Conservation (phyloP, 2,888 invertebrate genomes). For the Sinentomon sp. region DNA sequence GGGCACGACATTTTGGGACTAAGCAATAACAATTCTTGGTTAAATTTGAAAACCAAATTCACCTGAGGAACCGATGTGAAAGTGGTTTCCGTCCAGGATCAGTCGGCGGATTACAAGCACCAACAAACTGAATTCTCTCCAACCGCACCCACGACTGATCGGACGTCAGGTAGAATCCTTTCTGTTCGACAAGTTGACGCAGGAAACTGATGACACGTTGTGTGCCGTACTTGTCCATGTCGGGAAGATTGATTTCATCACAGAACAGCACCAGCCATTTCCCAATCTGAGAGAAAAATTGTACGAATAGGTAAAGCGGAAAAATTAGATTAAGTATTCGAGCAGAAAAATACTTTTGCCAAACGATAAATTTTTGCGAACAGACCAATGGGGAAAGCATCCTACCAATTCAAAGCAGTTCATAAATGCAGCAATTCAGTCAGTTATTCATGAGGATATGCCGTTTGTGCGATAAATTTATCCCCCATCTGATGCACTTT, state of each 20-base stretch:
- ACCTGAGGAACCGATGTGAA: constrained; percentile 44
- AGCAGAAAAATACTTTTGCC: constrained; percentile 1
- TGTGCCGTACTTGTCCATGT: constrained; percentile 91
- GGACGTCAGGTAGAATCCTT: constrained; percentile 60
- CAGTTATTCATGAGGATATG: no score
- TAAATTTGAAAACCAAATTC: no score
- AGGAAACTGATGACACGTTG: constrained; percentile 98
- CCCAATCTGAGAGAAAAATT: constrained; percentile 33
- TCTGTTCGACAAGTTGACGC: constrained; percentile 87
- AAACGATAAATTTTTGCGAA: neutral
- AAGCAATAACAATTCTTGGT: neutral
- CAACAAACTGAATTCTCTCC: constrained; percentile 96
- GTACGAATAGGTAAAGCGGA: neutral
- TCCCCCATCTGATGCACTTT: no score
- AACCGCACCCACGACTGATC: constrained; percentile 92
- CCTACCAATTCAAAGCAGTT: no score
- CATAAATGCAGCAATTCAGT: no score
- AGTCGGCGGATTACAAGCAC: constrained; percentile 98
- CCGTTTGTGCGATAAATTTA: no score
- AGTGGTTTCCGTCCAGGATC: constrained; percentile 94
- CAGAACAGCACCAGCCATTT: constrained; percentile 98
- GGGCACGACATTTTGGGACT: neutral
- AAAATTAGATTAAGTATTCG: neutral
- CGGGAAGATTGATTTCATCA: constrained; percentile 98
- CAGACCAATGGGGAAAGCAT: no score